Conservation (phyloP, 2,797 vertebrate species). For the Vireo griseus region DNA sequence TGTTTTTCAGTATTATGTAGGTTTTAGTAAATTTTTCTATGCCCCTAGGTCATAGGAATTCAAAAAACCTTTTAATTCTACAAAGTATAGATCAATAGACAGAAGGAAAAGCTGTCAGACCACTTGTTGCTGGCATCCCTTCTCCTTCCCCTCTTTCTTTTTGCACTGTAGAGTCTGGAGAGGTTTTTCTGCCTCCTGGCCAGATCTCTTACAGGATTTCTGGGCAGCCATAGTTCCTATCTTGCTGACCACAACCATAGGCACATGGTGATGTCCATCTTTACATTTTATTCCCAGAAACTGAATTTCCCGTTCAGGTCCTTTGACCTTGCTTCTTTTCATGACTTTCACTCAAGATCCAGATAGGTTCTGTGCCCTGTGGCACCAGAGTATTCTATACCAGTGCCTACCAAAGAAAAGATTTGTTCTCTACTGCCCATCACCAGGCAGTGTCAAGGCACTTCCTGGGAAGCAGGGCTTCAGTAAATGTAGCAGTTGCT, state of each 20-base stretch:
- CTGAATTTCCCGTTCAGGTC: background rate
- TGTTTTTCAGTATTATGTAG: background rate
- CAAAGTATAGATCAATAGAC: background rate
- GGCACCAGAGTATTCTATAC: no score
- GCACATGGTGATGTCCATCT: background rate
- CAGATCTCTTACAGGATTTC: background rate
- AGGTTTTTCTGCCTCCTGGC: background rate
- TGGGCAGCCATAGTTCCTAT: background rate
- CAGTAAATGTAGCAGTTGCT: background rate
- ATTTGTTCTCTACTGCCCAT: background rate
- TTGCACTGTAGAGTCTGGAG: background rate
- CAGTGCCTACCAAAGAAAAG: background rate
- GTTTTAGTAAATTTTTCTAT: background rate
- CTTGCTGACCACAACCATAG: background rate
- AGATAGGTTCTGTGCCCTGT: background rate
- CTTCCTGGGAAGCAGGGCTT: background rate
- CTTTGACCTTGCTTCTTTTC: background rate
- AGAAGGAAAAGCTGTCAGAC: background rate
- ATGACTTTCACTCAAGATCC: background rate
- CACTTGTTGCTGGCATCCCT: background rate
- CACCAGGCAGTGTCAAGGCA: background rate
- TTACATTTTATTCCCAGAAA: background rate
- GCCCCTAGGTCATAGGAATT: fast-evolving
- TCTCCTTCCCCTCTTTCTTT: background rate
- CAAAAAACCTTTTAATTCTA: background rate